These are phyloP conservation scores for Varecia variegata DNA, from an alignment of 2,797 vertebrate genomes.

Conservation along the genomic window DNA sequence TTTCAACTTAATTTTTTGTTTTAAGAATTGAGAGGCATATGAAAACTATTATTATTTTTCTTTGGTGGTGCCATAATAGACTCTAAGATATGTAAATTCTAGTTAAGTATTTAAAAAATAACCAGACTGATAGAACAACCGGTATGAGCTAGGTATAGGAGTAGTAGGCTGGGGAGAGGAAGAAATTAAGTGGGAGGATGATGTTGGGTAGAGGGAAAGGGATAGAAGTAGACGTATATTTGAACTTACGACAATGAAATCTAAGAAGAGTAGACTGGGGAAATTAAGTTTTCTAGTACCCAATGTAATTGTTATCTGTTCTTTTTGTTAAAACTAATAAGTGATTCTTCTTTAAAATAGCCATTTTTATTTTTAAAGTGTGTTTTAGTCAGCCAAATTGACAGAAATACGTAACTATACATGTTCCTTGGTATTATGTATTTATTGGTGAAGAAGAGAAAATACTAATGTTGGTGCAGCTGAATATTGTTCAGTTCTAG, in stretches of 20 bases:
- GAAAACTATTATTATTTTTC: neutral
- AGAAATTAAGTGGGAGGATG: neutral
- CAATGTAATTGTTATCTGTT: neutral
- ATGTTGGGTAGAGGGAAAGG: neutral
- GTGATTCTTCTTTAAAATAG: neutral
- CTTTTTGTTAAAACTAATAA: neutral
- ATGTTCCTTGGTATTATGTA: neutral
- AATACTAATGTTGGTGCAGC: neutral
- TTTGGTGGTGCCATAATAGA: neutral
- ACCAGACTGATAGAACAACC: neutral
- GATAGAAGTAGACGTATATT: neutral
- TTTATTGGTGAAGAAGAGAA: neutral
- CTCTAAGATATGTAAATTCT: neutral
- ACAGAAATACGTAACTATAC: neutral
- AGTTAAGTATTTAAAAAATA: neutral
- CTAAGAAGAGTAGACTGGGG: neutral
- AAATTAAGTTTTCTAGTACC: neutral
- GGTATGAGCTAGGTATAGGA: neutral
- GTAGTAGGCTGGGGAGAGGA: neutral
- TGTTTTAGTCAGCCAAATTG: neutral
- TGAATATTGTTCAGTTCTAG: neutral
- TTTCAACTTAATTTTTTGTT: conserved; percentile 21
- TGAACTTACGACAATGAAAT: neutral
- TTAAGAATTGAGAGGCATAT: neutral
- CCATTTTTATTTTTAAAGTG: neutral